Evolutionary conservation across 2,113 vertebrate genomes (phyloP), one percentile per base, ranked within the genome.

Genomic region (Uropsilus gracilis): DNA sequence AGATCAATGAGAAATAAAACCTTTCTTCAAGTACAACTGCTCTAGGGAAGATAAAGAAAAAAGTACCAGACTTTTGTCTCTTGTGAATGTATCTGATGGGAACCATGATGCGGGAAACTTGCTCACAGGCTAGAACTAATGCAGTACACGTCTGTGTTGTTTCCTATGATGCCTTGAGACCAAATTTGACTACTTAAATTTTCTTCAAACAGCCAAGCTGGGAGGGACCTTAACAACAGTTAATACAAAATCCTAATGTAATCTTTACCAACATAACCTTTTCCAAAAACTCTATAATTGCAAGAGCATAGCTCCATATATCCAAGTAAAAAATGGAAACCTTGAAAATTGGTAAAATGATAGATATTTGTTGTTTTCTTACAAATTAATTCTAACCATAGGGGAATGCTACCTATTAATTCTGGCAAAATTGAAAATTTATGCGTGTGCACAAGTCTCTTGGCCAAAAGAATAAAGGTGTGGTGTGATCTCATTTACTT

Each of bases 1-100:
- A 88, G 22, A 88, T 90, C 61, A 85, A 90, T 72, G 46, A n/a
- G 39, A 94, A 94, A 96, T 81, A 90, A 92, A 78, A 94, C 39
- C 7, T 69, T 80, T 50, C 9, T 91, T 78, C 20, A 48, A 48
- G 0, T 48, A 26, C 37, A 87, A 13, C 28, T 80, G 61, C 92
- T 95, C 88, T 44, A 80, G 71, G 24, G 11, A 12, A 96, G 73
- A 73, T 73, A 96, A 77, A 88, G 11, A 26, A 66, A 75, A 3
- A 80, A 55, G 57, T n/a, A 90, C 1, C 30, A 81, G 66, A 5
- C 3, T 6, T 6, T 18, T 44, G 34, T 53, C 63, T 90, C 57
- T 84, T 46, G 39, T 71, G 59, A 94, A 37, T 24, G 61, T n/a
- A 61, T 88, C 75, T 72, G 32, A 81, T 85, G 3, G 22, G 26